These are phyloP conservation scores for Aplodontia rufa DNA, from an alignment of 2,113 vertebrate genomes.

Conservation along the genomic window DNA sequence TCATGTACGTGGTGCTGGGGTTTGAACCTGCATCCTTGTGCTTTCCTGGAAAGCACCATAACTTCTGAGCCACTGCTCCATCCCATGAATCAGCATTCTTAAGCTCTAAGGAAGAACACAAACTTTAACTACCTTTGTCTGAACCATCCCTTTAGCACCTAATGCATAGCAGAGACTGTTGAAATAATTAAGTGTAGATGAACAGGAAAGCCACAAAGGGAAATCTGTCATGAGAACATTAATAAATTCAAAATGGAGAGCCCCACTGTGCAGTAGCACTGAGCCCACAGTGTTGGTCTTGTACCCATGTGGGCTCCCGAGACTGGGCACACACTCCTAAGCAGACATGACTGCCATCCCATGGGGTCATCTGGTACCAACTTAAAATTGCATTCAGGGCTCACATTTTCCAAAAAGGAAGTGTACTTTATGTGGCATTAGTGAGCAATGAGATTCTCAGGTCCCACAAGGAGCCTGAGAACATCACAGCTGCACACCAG, in stretches of 20 bases:
- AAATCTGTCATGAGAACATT: background rate
- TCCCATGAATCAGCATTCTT: background rate
- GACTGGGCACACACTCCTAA: fast-evolving
- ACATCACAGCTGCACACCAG: fast-evolving
- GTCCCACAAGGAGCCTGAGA: too few species aligned
- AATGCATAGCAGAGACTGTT: background rate
- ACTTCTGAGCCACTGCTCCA: too few species aligned
- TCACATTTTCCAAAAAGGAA: background rate
- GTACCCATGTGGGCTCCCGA: too few species aligned
- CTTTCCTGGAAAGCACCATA: too few species aligned
- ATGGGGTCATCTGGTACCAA: background rate
- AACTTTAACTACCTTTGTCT: background rate
- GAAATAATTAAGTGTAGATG: background rate
- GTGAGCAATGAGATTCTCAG: background rate
- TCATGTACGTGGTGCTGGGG: too few species aligned
- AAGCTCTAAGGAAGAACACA: background rate
- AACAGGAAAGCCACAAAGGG: background rate
- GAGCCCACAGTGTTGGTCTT: background rate
- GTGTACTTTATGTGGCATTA: background rate
- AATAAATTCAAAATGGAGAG: background rate
- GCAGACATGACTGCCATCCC: background rate
- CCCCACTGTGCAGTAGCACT: fast-evolving
- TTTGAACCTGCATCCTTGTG: too few species aligned
- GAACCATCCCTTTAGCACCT: background rate
- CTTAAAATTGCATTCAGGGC: background rate